Base-by-base conservation (phyloP, 2,888 invertebrate species). In the Himalopsyche anomala region DNA sequence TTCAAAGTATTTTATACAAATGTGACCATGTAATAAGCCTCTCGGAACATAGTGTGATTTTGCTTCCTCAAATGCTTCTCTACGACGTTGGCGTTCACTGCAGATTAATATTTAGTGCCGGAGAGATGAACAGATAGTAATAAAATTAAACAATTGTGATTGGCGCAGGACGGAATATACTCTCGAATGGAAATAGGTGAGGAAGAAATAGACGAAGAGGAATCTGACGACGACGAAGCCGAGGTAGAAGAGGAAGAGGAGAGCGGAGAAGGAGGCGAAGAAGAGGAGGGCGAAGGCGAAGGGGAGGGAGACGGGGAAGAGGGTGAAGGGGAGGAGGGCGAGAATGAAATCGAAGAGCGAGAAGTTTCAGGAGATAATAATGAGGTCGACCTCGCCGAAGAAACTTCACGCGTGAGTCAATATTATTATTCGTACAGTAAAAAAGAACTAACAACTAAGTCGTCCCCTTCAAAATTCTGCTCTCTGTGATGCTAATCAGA, bases 161-260 rank as follows among this genome's bases (percentile, higher is more conserved):
- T 45, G 54, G 45, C 42, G 45, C 74, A 74, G 74, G 74, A 74
- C 36, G 74, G 11, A 74, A 19, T 74, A 42, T 81, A 54, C 28
- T 81, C 81, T 17, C 81, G 54, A 12, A 45, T 81, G 85, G 90
- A 90, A 79, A 90, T 90, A 80, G 90, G 90, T 17, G 87, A 80
- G 5, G 83, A 79, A 17, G 85, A 82, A 19, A 84, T 82, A 38
- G 85, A 84, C 45, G 87, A 45, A 74, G 84, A 91, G 86, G 89
- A 90, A 5, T 91, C 91, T 51, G 91, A 91, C 88, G 91, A 90
- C 87, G 91, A 91, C 89, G 91, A 91, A 85, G 91, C 91, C 85
- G 89, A 89, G 56, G 92, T 91, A 40, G 92, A 91, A 84, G 91
- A 91, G 28, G 88, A 79, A 17, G 85, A 54, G 5, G 85, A 80